Evolutionary conservation across 2,888 invertebrate species (phyloP).

Genomic region (Tineola bisselliella): DNA sequence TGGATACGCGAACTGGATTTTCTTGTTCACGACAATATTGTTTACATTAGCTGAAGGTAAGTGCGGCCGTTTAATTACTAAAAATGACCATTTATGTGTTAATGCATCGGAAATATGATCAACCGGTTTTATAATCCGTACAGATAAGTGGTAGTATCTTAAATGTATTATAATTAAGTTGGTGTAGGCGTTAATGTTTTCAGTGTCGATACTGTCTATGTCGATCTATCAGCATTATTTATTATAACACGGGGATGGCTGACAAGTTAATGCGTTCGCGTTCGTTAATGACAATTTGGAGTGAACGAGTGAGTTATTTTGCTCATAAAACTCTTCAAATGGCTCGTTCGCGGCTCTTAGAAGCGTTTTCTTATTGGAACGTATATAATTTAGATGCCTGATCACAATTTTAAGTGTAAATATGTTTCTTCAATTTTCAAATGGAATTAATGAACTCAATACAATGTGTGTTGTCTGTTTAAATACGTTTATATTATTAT

Average conservation of each 20-base stretch:
- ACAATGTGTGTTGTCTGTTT: too few relatives aligned
- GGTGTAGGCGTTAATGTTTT: slow-evolving; percentile 4
- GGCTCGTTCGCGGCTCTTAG: neutral
- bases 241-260: neutral
- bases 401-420: too few relatives aligned
- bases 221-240: neutral
- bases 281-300: neutral
- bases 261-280: slow-evolving; percentile 2
- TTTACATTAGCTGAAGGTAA: slow-evolving; percentile 66
- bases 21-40: slow-evolving; percentile 57
- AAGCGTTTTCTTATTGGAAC: too few relatives aligned
- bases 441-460: too few relatives aligned
- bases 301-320: neutral
- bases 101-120: neutral
- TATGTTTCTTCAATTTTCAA: too few relatives aligned
- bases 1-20: slow-evolving; percentile 55
- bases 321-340: neutral
- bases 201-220: too few relatives aligned
- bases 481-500: too few relatives aligned
- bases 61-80: slow-evolving; percentile 19
- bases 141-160: neutral
- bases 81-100: neutral
- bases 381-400: too few relatives aligned
- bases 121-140: neutral
- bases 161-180: neutral